Conservation (phyloP, 2,797 vertebrate genomes). For the Uromys caudimaculatus region DNA sequence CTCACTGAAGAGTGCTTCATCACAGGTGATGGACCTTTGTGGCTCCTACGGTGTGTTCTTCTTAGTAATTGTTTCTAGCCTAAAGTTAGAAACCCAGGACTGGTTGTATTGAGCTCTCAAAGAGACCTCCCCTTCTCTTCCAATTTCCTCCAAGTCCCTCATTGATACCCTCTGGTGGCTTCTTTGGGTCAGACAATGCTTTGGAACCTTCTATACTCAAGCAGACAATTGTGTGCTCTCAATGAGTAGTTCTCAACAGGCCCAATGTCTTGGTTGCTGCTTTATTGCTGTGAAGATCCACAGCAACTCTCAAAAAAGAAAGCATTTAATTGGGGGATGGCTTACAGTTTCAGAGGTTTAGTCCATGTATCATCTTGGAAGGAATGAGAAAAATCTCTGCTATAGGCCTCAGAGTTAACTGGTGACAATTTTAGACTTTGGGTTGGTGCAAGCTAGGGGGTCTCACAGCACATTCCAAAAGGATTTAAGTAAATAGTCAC, state of each 20-base stretch:
- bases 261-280: not conserved
- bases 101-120: not conserved
- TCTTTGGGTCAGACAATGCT: constrained; percentile 23
- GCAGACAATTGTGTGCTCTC: not conserved
- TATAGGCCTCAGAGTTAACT: not conserved
- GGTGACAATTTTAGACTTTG: not conserved
- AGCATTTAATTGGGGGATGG: not conserved
- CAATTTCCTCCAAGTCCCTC: not conserved
- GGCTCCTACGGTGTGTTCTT: not conserved
- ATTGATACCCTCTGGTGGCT: constrained; percentile 31
- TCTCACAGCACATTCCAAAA: not conserved
- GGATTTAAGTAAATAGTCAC: not conserved
- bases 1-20: not conserved
- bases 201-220: not conserved
- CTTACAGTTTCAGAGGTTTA: not conserved
- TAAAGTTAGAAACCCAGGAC: constrained; percentile 24
- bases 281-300: not conserved
- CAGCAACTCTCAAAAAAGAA: not conserved
- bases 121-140: not conserved
- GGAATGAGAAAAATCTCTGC: not conserved
- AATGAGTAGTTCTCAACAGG: constrained; percentile 49
- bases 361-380: no score
- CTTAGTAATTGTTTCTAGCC: constrained; percentile 4
- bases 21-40: not conserved
- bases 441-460: not conserved